Evolutionary conservation across 2,797 vertebrate species (phyloP), one percentile per base, ranked within the genome.

Genomic region (Astyanax mexicanus): DNA sequence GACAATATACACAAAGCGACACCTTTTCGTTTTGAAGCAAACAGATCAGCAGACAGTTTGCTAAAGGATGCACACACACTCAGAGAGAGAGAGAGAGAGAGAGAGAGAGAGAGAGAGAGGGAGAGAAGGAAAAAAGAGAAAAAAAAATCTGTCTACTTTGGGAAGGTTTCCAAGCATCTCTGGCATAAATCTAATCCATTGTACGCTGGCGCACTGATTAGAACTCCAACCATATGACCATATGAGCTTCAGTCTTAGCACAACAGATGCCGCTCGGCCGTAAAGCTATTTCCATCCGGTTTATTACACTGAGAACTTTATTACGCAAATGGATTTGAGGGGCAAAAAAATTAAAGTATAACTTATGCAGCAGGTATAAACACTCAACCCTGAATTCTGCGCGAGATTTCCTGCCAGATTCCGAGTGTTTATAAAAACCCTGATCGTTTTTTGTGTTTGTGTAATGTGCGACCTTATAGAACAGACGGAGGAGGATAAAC

Each of bases 31-130:
- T 90, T 88, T 17, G 86, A 88, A 83, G 85, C 87, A 90, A 92
- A 88, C 91, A 92, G 90, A 92, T 90, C 89, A 92, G 89, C 84
- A 88, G 88, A 89, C 91, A 90, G 91, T 92, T 93, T 92, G 90
- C 90, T 86, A 87, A 75, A 32, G 25, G 12, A 62, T 27, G 32
- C 29, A 32, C 29, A 32, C 29, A 32, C 29, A 32, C 29, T 32
- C 29, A 32, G 29, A 32, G 29, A 32, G 29, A 32, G 5, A 32
- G 2, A 32, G 29, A 32, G 29, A 32, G 29, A 32, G 37, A 66
- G 32, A 45, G 27, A 27, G 52, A 29, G 35, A 44, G 40, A 49
- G 40, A 52, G 21, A 57, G 11, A 60, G 35, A 21, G 32, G 12
- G 72, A 25, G 47, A 3, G 11, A 35, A 45, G 57, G 58, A 57